Percentiles rank a stretch among this genome's conserved stretches.
Conservation (phyloP, 2,113 vertebrate genomes). For the Odobenus rosmarus region DNA sequence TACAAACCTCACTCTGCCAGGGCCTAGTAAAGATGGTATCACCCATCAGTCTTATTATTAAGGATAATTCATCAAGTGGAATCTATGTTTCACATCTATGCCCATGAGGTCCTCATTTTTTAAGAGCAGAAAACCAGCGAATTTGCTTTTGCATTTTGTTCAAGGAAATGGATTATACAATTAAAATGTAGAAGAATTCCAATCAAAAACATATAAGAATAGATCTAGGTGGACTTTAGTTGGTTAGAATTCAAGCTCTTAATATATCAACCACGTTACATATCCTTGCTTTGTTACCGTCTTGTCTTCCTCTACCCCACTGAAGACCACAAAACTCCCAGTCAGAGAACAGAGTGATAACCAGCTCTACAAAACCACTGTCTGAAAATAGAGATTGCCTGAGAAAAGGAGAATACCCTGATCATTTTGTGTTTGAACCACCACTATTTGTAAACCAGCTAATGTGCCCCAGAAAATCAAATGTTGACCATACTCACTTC, state of each 20-base stretch:
- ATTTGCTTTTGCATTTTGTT: neutral
- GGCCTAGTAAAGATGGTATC: neutral
- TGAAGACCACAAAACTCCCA: neutral
- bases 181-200: neutral
- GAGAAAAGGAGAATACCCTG: neutral
- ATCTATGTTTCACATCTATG: neutral
- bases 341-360: neutral
- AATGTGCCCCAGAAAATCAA: neutral
- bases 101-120: neutral
- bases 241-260: neutral
- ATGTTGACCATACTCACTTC: neutral
- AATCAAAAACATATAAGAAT: neutral
- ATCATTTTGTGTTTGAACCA: neutral
- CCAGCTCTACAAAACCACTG: rapidly evolving
- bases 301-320: neutral
- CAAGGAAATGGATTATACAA: neutral
- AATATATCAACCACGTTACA: neutral
- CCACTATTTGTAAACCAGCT: neutral
- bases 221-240: neutral
- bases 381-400: neutral
- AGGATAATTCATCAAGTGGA: neutral
- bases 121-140: neutral
- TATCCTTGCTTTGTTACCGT: neutral
- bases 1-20: neutral
- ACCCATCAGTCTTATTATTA: neutral